A percentile compares a stretch with the other conserved stretches of the same genome.
These are phyloP conservation scores for Gymnoscopelus microlampas DNA, from an alignment of 2,797 vertebrate genomes.

Conservation along the genomic window DNA sequence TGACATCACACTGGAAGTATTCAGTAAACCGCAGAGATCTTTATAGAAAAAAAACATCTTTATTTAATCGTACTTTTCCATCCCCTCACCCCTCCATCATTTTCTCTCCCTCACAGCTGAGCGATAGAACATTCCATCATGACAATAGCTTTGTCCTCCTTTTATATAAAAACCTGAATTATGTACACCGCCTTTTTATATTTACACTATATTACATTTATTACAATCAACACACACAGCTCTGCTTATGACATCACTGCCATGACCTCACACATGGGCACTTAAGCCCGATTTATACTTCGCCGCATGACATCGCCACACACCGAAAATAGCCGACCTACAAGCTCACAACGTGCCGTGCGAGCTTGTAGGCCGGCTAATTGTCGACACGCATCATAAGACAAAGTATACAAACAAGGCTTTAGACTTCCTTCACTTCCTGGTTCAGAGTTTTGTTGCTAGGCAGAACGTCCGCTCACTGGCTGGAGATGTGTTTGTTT, in stretches of 20 bases:
- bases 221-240: slow-evolving; percentile 5
- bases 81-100: slow-evolving; percentile 10
- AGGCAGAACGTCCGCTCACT: slow-evolving; percentile 24
- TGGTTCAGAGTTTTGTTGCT: slow-evolving; percentile 41
- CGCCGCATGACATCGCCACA: slow-evolving; percentile 31
- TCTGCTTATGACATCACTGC: neutral
- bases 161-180: slow-evolving; percentile 62
- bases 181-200: slow-evolving; percentile 71
- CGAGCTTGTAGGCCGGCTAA: too few relatives aligned
- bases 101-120: neutral
- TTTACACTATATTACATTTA: slow-evolving; percentile 68
- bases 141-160: slow-evolving; percentile 42
- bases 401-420: too few relatives aligned
- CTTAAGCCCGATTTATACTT: too few relatives aligned
- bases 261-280: too few relatives aligned
- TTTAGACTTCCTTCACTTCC: neutral
- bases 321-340: slow-evolving; percentile 19
- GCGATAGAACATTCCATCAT: neutral
- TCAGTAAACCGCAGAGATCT: neutral
- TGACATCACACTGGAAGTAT: too few relatives aligned
- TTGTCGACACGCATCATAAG: too few relatives aligned
- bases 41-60: slow-evolving; percentile 66
- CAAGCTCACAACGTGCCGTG: too few relatives aligned
- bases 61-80: slow-evolving; percentile 49
- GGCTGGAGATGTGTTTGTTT: slow-evolving; percentile 38